Evolutionary conservation across 2,888 invertebrate genomes (phyloP), one percentile per base, ranked within the genome.

Genomic region (Orthosia gothica): DNA sequence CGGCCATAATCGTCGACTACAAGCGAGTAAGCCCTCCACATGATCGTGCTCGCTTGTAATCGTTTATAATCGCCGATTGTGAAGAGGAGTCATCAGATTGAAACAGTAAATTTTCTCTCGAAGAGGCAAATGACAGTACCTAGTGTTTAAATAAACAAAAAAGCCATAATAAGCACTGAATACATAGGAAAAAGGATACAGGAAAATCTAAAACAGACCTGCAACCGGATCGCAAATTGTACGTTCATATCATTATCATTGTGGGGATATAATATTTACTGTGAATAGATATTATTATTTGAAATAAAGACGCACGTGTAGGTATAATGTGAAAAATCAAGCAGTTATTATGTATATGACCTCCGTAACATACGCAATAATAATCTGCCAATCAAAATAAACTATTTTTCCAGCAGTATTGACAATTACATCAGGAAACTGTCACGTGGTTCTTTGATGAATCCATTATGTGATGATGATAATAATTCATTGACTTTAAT

Each of bases 401-500:
- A 59, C 69, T 66, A 69, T 74, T 74, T 71, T 80, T 68, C 49
- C 45, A 69, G 32, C 40, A 57, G 69, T 61, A 81, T 64, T 75
- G 23, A 70, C 55, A 76, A 74, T 69, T 76, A 69, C 58, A 65
- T 71, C 69, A 74, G 72, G 59, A 79, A 71, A 61, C 49, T 20
- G 20, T 18, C 73, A 73, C 73, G 82, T 77, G 58, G 64, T 50
- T 54, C 20, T 64, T 32, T 61, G 16, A 58, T 62, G 63, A 64
- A 63, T 57, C 59, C 71, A 71, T 74, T 70, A 72, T 20, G 59
- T 67, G 64, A 66, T 70, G 74, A 66, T 70, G 74, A 84, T 81
- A 77, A 85, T 79, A 77, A 81, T 77, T 77, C 79, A 80, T 79
- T 79, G 75, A 74, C 75, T 72, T 74, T 66, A 71, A 69, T 79